Evolutionary conservation across 2,797 vertebrate genomes (phyloP).

Genomic region (Allobates femoralis): DNA sequence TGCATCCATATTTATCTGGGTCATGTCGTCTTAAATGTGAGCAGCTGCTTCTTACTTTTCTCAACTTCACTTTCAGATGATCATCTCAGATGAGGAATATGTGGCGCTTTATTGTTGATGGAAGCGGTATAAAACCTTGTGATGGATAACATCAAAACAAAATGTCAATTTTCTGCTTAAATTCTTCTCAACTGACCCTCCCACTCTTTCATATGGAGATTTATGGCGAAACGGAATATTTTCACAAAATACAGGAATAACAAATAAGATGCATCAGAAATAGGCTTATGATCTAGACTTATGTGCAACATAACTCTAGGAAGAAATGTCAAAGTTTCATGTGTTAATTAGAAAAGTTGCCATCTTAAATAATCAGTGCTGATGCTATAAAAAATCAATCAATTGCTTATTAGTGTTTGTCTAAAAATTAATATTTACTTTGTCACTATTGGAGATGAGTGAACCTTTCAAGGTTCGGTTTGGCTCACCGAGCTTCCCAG

Average conservation of each 20-base stretch:
- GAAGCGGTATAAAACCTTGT: slow-evolving; percentile 13
- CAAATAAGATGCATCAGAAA: slow-evolving; percentile 27
- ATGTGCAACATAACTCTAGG: not conserved
- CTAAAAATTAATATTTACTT: not conserved
- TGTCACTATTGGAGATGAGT: no score
- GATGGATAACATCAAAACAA: slow-evolving; percentile 47
- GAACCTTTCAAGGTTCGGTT: no score
- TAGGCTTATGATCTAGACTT: not conserved
- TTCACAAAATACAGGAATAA: slow-evolving; percentile 26
- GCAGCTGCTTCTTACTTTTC: slow-evolving; percentile 6
- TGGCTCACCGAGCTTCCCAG: no score
- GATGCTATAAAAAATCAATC: not conserved
- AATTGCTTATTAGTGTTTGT: not conserved
- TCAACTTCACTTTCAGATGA: not conserved
- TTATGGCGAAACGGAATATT: slow-evolving; percentile 15
- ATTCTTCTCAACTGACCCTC: slow-evolving; percentile 38
- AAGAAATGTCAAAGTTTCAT: not conserved
- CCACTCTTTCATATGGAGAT: slow-evolving; percentile 37
- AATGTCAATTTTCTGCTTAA: slow-evolving; percentile 41
- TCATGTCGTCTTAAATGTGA: not conserved
- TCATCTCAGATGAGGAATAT: slow-evolving; percentile 19
- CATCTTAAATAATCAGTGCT: not conserved
- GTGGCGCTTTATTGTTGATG: not conserved
- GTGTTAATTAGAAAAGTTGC: not conserved
- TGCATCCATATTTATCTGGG: slow-evolving; percentile 11